Evolutionary conservation across 2,888 invertebrate genomes (phyloP).

Genomic region (Leptopilina syphax): DNA sequence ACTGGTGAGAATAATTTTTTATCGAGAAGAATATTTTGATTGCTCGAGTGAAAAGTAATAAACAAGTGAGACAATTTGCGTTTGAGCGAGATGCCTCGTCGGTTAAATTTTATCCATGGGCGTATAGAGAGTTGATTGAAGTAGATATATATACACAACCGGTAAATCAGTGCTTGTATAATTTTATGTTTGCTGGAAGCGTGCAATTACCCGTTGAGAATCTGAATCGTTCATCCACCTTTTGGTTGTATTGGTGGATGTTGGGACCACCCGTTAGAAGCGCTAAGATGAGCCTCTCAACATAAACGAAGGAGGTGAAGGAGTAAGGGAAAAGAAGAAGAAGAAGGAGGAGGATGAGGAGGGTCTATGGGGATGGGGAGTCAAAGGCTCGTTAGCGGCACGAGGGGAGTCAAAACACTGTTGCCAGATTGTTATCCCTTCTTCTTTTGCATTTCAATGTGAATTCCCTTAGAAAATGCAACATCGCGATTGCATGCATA

Average conservation of each 20-base stretch:
- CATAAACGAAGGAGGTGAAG: constrained; percentile 53
- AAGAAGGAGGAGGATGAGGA: constrained; percentile 54
- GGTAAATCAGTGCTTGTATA: constrained; percentile 33
- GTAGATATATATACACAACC: neutral
- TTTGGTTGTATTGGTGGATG: constrained; percentile 27
- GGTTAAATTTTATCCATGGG: constrained; percentile 12
- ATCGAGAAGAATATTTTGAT: neutral
- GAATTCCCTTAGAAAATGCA: constrained; percentile 42
- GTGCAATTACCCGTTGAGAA: constrained; percentile 26
- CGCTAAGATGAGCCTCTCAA: constrained; percentile 63
- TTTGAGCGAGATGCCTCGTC: constrained; percentile 13
- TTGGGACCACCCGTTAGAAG: constrained; percentile 64
- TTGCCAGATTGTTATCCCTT: constrained; percentile 72
- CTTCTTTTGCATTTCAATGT: constrained; percentile 42
- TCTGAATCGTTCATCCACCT: constrained; percentile 39
- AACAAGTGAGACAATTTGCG: constrained; percentile 14
- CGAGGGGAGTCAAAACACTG: constrained; percentile 70
- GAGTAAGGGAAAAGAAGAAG: constrained; percentile 41
- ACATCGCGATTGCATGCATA: constrained; percentile 42
- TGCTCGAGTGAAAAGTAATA: neutral
- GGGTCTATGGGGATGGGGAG: constrained; percentile 53
- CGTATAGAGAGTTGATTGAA: neutral
- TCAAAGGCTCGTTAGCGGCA: constrained; percentile 72
- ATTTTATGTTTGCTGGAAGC: constrained; percentile 35
- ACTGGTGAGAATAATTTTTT: neutral